Base-by-base conservation (phyloP, 2,888 invertebrate species). In the Ecliptopera silaceata region DNA sequence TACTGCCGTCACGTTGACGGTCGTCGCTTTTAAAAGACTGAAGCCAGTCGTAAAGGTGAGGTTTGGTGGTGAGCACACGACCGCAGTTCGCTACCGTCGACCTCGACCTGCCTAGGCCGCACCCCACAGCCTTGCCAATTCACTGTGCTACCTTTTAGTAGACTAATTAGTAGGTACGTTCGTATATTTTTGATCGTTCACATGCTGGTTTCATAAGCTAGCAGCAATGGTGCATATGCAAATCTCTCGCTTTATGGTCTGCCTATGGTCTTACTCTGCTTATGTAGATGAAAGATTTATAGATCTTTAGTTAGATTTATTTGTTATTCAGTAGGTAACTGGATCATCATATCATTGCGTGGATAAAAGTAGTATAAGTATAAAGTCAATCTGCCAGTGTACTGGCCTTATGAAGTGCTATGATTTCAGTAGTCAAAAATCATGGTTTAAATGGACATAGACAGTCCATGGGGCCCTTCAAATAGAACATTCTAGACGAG, bases 401-500 rank as follows among this genome's bases (percentile, higher is more conserved):
- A n/a, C n/a, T n/a, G n/a, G n/a, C n/a, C n/a, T n/a, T n/a, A n/a
- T n/a, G n/a, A n/a, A n/a, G n/a, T n/a, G n/a, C n/a, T n/a, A n/a
- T n/a, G n/a, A n/a, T n/a, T n/a, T n/a, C 56, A 45, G 59, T 47
- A 58, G 47, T 51, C 47, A 49, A 62, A 63, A 52, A 65, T 64
- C 67, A 66, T 56, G 63, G 64, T 65, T 57, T 66, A 59, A 56
- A 65, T 66, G 70, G 34, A 55, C 54, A 64, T 82, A 83, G 75
- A 77, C 86, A 70, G 77, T 49, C 80, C 86, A 74, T 77, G 77
- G 71, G 69, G 61, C 58, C 61, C 80, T 80, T 74, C 74, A 82
- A 84, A 87, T 86, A 86, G 85, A 85, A 80, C 82, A 76, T 74
- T 74, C 79, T 82, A 83, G 84, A 74, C 39, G 77, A 74, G 69